Evolutionary conservation across 2,113 vertebrate genomes (phyloP).

Genomic region (Nyctereutes procyonoides): DNA sequence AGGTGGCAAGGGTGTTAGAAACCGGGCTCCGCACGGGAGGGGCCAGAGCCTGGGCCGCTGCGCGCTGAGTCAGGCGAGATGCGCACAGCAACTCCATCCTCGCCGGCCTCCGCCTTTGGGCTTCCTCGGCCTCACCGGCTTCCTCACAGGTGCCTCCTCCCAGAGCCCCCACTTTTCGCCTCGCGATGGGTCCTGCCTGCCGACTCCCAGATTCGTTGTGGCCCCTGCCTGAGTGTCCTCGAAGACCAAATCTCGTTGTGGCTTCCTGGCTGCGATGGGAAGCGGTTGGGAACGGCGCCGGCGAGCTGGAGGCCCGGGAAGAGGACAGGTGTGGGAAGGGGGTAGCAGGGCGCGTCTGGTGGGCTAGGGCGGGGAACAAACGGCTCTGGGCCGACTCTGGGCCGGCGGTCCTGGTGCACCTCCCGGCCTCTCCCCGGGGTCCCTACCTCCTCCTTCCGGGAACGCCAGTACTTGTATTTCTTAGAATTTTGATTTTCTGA

Average conservation of each 20-base stretch:
- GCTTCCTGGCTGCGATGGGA: constrained; percentile 38
- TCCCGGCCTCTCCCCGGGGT: not conserved
- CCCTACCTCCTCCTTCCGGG: not conserved
- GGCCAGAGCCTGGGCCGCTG: not conserved
- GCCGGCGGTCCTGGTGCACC: not conserved
- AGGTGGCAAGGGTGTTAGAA: not conserved
- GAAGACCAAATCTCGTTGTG: constrained; percentile 79
- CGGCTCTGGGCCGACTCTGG: too few relatives aligned
- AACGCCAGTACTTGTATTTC: not conserved
- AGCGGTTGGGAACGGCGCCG: not conserved
- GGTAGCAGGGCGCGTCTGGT: not conserved
- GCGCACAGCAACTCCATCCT: not conserved
- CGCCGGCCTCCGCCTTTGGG: constrained; percentile 41
- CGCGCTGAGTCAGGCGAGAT: constrained; percentile 70
- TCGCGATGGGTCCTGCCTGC: constrained; percentile 65
- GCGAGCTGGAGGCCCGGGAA: constrained; percentile 22
- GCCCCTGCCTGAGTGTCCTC: constrained; percentile 30
- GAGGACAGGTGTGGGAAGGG: constrained; percentile 37
- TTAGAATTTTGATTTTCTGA: constrained; percentile 62
- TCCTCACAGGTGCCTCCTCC: constrained; percentile 57
- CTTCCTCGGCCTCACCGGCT: not conserved
- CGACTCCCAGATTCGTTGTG: constrained; percentile 76
- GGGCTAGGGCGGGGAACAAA: not conserved
- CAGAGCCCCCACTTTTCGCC: constrained; percentile 49
- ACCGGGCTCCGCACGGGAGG: not conserved